These are phyloP conservation scores for Nomada goodeniana DNA, from an alignment of 2,888 invertebrate genomes.

Conservation along the genomic window DNA sequence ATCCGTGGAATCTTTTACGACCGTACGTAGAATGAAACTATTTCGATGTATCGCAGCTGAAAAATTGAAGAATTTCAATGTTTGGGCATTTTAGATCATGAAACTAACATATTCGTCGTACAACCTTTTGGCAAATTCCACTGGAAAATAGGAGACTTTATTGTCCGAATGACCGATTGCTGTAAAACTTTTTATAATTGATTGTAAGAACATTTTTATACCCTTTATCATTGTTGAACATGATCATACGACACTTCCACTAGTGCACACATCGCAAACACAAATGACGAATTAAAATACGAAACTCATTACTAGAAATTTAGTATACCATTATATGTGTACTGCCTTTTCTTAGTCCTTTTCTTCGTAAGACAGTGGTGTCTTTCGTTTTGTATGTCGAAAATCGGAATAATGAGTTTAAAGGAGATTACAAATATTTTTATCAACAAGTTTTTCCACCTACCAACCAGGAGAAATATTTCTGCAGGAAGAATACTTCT, in stretches of 20 bases:
- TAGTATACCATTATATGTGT: neutral
- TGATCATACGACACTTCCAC: neutral
- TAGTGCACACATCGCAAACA: neutral
- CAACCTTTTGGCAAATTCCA: slow-evolving; percentile 33
- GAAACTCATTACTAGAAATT: neutral
- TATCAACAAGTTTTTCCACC: neutral
- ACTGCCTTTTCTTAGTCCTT: too few relatives aligned
- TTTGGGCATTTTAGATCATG: slow-evolving; percentile 42
- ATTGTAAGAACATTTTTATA: too few relatives aligned
- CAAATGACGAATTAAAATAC: slow-evolving; percentile 1
- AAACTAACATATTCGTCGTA: slow-evolving; percentile 57
- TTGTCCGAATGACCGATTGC: neutral
- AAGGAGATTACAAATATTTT: neutral
- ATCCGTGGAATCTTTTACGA: slow-evolving; percentile 64
- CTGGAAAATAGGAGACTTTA: neutral
- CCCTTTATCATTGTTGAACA: neutral
- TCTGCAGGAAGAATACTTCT: slow-evolving; percentile 9
- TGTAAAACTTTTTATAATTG: neutral
- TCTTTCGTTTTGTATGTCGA: neutral
- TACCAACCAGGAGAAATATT: neutral
- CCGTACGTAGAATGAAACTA: slow-evolving; percentile 47
- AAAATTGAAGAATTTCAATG: neutral
- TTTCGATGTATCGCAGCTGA: too few relatives aligned
- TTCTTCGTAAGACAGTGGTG: neutral
- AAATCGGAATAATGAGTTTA: neutral